Base-by-base conservation (phyloP, 2,113 vertebrate species). In the Ginglymostoma cirratum region DNA sequence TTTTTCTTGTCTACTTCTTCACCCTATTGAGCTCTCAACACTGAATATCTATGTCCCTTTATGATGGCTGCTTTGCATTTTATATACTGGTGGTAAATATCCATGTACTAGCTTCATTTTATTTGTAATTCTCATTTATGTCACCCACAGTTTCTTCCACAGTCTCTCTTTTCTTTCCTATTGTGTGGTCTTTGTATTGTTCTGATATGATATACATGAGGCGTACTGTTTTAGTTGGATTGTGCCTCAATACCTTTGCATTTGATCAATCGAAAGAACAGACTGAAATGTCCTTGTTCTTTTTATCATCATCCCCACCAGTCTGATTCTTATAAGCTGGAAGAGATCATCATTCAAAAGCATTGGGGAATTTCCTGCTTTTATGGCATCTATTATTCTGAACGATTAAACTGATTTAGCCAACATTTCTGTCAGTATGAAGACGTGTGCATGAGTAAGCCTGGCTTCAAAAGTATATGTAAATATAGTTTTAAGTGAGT, bases 1-100 rank as follows among this genome's bases (percentile, higher is more conserved):
- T 94, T 19, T 94, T 24, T 94, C 66, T 94, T 94, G 65, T 94
- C n/a, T 69, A 3, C 21, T 94, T 94, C 90, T 93, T 61, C 21
- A 67, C n/a, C 92, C 61, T 69, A 66, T 69, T 94, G 92, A 94
- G 66, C 65, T 24, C 66, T 42, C 86, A 24, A 90, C 52, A 90
- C 38, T 67, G 38, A 24, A 70, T 45, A 94, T 42, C 93, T 5
- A 7, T 69, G 0, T 27, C 8, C 24, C 21, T 94, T 45, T 70
- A 27, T 94, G 67, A 48, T 14, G 24, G 66, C 93, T 94, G 17
- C 66, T 27, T 67, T 94, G 93, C 66, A 70, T 94, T 24, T 70
- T 15, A 70, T 45, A 70, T 8, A 24, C 42, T 94, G 17, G 65
- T 2, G 12, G 21, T 45, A 48, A 70, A 45, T 55, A 55, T 24